Base-by-base conservation (phyloP, 2,888 invertebrate genomes). In the Drosophila helvetica region DNA sequence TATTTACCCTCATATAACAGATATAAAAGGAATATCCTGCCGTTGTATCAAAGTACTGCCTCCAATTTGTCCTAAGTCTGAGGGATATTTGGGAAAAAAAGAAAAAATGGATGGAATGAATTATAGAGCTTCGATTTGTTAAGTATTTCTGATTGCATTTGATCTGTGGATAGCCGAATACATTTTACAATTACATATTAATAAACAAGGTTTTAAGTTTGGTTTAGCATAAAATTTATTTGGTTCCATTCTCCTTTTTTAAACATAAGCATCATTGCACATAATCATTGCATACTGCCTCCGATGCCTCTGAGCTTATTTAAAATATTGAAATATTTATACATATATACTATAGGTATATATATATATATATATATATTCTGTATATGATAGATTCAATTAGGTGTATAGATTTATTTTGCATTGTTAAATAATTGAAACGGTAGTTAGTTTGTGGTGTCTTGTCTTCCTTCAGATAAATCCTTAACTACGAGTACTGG, bases 361-460 rank as follows among this genome's bases (percentile, higher is more conserved):
- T 70, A 60, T 70, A 71, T 70, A 17, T 42, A 22, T 42, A 17
- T 46, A 18, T 70, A 60, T 70, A 71, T 70, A 62, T 59, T 58
- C 54, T 77, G 53, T 83, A 82, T 67, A 85, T 75, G 61, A 63
- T 74, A 50, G 52, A 66, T 79, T 76, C 50, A 54, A 42, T 69
- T 59, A 74, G 38, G 42, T 71, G 64, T 74, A 57, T 69, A 57
- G n/a, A 57, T 63, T 56, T 72, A 74, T 58, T 77, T 75, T 69
- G 27, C 27, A 27, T 27, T 27, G 76, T 85, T 75, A 78, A 77
- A 75, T 85, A 85, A 85, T 85, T 85, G 85, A 85, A 80, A 88
- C 88, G 63, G 88, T 85, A 85, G 85, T 77, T 80, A 57, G 48
- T 72, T 75, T 53, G 82, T 69, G 38, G 38, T 38, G 38, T 38